phyloP scores from a whole-genome alignment of 2,113 vertebrate species.

The Stigmatopora argus region DNA sequence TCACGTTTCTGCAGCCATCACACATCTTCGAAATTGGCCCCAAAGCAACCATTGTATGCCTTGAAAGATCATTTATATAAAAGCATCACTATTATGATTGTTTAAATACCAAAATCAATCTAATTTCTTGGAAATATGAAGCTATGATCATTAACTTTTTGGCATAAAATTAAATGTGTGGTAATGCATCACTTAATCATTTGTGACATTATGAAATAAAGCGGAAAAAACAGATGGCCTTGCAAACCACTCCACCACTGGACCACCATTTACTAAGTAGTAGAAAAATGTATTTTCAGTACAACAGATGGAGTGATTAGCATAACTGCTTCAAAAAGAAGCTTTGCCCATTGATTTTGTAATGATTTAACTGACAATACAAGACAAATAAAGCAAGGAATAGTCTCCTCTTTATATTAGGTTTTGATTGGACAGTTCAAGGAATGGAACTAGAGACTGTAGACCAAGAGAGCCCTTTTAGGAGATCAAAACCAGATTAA shows the following conservation, averaged over 20 bases:
- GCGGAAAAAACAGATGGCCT: not conserved
- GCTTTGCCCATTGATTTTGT: too few relatives aligned
- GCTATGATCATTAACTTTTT: not conserved
- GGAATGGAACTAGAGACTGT: too few relatives aligned
- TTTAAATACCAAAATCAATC: not conserved
- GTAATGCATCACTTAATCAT: not conserved
- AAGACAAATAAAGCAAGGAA: too few relatives aligned
- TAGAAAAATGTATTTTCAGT: not conserved
- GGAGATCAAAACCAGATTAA: too few relatives aligned
- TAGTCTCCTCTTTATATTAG: too few relatives aligned
- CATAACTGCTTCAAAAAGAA: not conserved
- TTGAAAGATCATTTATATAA: conserved; percentile 15
- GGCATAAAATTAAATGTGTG: not conserved
- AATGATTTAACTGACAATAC: too few relatives aligned
- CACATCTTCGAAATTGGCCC: conserved; percentile 39
- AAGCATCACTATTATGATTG: not conserved
- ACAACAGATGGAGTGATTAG: not conserved
- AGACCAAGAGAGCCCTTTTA: too few relatives aligned
- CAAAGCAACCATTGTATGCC: conserved; percentile 11
- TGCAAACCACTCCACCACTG: not conserved
- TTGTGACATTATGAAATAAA: not conserved
- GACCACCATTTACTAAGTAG: too few relatives aligned
- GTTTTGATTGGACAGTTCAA: too few relatives aligned
- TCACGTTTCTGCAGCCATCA: conserved; percentile 45
- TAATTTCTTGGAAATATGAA: conserved; percentile 7